Evolutionary conservation across 2,888 invertebrate species (phyloP), one percentile per base, ranked within the genome.

Genomic region (Lasioglossum pauxillum): DNA sequence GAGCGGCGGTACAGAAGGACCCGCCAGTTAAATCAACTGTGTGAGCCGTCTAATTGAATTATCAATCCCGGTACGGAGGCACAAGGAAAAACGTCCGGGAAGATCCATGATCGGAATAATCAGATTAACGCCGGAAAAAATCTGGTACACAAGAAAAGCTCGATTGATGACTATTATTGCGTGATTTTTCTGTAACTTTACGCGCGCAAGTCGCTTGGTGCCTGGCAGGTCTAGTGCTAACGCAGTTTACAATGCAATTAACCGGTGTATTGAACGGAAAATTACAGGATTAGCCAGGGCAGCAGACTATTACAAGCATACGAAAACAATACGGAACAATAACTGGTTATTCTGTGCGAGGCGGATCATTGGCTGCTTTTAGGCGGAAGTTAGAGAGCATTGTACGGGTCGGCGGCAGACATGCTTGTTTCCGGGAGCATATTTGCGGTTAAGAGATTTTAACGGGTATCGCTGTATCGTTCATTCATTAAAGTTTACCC

Each of bases 21-120:
- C 89, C 78, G 85, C 85, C 91, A 90, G 92, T 92, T 93, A 93
- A 93, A 93, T 93, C 93, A 93, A 91, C 93, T 91, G 91, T 91
- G 90, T 91, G 91, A 92, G 90, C 88, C 88, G 86, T 85, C 89
- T 91, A 91, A 92, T 90, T 92, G 89, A 92, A 93, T 93, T 91
- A 93, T 92, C 91, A 91, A 93, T 93, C 85, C 85, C 72, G 82
- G 87, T 83, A 85, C 82, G 83, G 82, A 82, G 82, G 76, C 78
- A 49, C 79, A 86, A 83, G 81, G 82, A 86, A 86, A 83, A 83
- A 83, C 82, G 80, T 57, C 57, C 75, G 49, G 76, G 84, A 90
- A 87, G 87, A 91, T 89, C 90, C 86, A 88, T 85, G 92, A 92
- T 91, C 91, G 81, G 86, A 87, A 85, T 90, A 92, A 91, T 81